phyloP scores from a whole-genome alignment of 2,888 invertebrate species.

The Actias luna region DNA sequence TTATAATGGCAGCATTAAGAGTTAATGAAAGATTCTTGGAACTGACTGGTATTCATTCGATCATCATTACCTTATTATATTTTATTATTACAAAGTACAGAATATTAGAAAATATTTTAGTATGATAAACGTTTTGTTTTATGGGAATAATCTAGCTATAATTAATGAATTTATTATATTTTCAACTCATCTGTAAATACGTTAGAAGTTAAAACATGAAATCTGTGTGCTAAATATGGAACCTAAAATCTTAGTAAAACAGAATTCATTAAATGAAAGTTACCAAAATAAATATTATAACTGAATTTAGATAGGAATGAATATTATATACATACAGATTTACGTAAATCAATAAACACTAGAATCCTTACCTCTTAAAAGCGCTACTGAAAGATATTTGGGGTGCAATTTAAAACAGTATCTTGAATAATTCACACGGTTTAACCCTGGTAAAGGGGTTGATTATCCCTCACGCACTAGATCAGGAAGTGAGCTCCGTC shows the following conservation, averaged over 20 bases:
- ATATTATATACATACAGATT: neutral
- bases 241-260: no score
- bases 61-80: no score
- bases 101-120: no score
- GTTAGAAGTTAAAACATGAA: neutral
- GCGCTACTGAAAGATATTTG: conserved; percentile 26
- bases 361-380: conserved; percentile 16
- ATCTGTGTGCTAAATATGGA: no score
- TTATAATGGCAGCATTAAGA: no score
- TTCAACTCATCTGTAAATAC: no score
- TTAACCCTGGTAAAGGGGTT: conserved; percentile 53
- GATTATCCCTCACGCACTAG: conserved; percentile 50
- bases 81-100: no score
- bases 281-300: neutral
- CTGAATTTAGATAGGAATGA: neutral
- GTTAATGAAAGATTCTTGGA: no score
- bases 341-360: conserved; percentile 21
- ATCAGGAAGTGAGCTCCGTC: conserved; percentile 48
- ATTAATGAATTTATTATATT: no score
- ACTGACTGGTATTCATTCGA: no score
- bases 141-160: no score
- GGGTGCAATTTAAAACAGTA: conserved; percentile 47
- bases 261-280: neutral
- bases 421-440: conserved; percentile 62
- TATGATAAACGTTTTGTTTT: no score